Evolutionary conservation across 2,113 vertebrate genomes (phyloP).

Genomic region (Dinomys branickii): DNA sequence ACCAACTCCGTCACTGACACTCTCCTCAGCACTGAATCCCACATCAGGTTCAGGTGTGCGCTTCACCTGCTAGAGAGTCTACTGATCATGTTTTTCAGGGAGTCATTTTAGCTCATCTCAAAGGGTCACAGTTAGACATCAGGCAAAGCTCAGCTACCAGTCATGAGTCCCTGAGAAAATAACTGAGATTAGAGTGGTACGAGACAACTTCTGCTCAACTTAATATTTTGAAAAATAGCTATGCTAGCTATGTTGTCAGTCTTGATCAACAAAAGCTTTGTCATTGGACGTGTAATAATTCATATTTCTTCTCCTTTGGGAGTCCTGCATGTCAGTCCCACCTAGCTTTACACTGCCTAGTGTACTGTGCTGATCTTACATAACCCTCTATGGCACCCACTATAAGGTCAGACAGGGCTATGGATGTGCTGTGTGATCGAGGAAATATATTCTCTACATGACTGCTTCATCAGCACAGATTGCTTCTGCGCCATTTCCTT

Average conservation of each 20-base stretch:
- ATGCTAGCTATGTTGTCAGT: not conserved
- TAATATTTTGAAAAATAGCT: not conserved
- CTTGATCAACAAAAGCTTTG: not conserved
- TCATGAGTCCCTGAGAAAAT: slow-evolving; percentile 4
- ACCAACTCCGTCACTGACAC: not conserved
- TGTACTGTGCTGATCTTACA: not conserved
- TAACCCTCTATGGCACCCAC: not conserved
- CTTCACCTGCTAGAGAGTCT: too few relatives aligned
- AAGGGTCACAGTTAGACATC: not conserved
- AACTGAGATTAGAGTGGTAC: not conserved
- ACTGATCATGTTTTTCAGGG: not conserved
- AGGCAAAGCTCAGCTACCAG: not conserved
- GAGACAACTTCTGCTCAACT: not conserved
- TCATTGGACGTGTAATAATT: not conserved
- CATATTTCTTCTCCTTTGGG: not conserved
- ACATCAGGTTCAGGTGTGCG: not conserved
- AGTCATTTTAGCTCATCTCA: not conserved
- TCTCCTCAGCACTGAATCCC: not conserved
- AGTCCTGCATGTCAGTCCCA: not conserved
- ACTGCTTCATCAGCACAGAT: not conserved
- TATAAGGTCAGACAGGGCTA: not conserved
- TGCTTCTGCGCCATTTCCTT: not conserved
- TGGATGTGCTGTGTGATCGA: not conserved
- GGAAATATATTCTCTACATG: not conserved
- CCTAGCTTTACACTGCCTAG: not conserved